A percentile compares a stretch with the other conserved stretches of the same genome.
phyloP scores from a whole-genome alignment of 2,113 vertebrate genomes.

The Labrus mixtus region DNA sequence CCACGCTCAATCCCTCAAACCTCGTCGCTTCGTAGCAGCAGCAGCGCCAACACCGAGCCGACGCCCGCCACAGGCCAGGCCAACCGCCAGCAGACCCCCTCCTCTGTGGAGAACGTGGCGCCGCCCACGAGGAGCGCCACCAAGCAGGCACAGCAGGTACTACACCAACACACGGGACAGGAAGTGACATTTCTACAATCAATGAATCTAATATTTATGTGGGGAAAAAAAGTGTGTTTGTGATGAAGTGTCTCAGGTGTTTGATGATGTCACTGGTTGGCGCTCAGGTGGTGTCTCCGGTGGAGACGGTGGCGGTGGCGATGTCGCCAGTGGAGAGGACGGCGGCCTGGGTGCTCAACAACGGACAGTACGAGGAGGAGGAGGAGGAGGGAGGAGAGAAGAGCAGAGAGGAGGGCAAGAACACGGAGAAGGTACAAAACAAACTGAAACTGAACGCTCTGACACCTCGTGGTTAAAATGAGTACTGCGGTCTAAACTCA shows the following conservation, averaged over 20 bases:
- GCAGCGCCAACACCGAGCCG: conserved; percentile 82
- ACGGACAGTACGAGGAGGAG: conserved; percentile 93
- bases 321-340: conserved; percentile 98
- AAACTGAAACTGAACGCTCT: too few relatives aligned
- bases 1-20: conserved; percentile 85
- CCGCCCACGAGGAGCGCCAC: conserved; percentile 84
- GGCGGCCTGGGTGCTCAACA: conserved; percentile 96
- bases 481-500: too few relatives aligned
- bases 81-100: conserved; percentile 84
- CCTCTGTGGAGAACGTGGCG: conserved; percentile 87
- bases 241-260: background rate
- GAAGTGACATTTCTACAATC: too few relatives aligned
- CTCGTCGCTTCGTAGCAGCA: conserved; percentile 87
- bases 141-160: conserved; percentile 82
- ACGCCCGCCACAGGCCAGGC: conserved; percentile 48
- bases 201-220: background rate
- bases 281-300: conserved; percentile 88
- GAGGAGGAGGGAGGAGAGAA: conserved; percentile 77
- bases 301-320: conserved; percentile 89
- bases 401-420: conserved; percentile 85
- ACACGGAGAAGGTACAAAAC: conserved; percentile 92
- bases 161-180: background rate
- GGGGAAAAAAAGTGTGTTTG: background rate
- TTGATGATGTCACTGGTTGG: conserved; percentile 22
- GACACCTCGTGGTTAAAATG: too few relatives aligned